Evolutionary conservation across 2,797 vertebrate species (phyloP), one percentile per base, ranked within the genome.

Genomic region (Lepilemur septentrionalis): DNA sequence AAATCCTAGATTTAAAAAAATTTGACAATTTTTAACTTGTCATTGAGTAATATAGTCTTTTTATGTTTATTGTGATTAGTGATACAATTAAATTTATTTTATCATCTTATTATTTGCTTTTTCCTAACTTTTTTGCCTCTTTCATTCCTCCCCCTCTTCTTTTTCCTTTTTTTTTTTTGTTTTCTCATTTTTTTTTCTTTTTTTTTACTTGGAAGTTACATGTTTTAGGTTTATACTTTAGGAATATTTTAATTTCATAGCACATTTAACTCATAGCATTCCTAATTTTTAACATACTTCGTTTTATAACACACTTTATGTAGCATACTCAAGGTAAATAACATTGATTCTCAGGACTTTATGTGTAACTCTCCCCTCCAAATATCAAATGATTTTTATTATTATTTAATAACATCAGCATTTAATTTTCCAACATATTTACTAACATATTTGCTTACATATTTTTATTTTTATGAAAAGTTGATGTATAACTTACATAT

Each of bases 41-140:
- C 59, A 80, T 13, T 91, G n/a, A 95, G 59, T 84, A 92, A 89
- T 93, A 75, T 38, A 61, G 52, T 61, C 15, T 35, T 38, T 17
- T 89, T 86, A 70, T 69, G 72, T 73, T 87, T 95, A 75, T 48
- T 89, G 25, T 89, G 25, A 70, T 84, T 85, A 59, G 43, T 80
- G 76, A 41, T 84, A 61, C 28, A 73, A 10, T 79, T 84, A n/a
- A 12, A 50, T 59, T 81, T 63, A 52, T 67, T 84, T 72, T 84
- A 22, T 25, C 28, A 35, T 67, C 4, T 48, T 73, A 63, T 85
- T 75, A 70, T 83, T 55, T 72, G 38, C 50, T 80, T 69, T 75
- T 63, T 69, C 85, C 25, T 63, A 20, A 4, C 30, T 65, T 91
- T 46, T 63, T 41, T 48, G 4, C 20, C 17, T 89, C 32, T 92